Conservation (phyloP, 2,797 vertebrate genomes). For the Pantherophis alleghaniensis region DNA sequence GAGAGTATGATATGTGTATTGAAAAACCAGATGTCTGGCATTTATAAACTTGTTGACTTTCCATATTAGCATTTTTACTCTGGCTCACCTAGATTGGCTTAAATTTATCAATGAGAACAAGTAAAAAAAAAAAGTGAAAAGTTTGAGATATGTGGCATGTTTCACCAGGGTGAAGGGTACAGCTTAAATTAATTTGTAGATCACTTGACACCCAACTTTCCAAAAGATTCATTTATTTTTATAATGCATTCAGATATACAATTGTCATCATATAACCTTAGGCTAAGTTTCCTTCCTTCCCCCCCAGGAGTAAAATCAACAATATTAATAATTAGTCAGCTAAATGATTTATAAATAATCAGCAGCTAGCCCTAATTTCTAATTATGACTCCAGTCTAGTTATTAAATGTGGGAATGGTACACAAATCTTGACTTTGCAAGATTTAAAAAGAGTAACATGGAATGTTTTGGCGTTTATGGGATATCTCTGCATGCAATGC, state of each 20-base stretch:
- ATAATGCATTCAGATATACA: background rate
- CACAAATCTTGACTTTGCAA: background rate
- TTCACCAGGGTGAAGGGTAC: background rate
- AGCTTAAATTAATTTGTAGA: background rate
- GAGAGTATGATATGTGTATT: constrained; percentile 6
- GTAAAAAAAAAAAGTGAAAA: background rate
- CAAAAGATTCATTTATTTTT: background rate
- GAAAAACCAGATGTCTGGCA: background rate
- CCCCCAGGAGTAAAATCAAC: background rate
- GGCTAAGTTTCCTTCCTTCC: background rate
- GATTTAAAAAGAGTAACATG: background rate
- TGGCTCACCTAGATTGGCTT: background rate
- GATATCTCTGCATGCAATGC: background rate
- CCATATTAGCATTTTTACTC: background rate
- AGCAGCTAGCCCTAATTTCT: background rate
- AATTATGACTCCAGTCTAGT: background rate
- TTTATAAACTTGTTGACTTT: constrained; percentile 3
- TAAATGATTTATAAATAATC: background rate
- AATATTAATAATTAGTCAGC: background rate
- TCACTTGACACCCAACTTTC: background rate
- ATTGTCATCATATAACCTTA: background rate
- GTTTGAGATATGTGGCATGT: background rate
- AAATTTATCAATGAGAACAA: background rate
- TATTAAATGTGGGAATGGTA: background rate
- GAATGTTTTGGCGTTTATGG: background rate